Base-by-base conservation (phyloP, 2,888 invertebrate genomes). In the Cataglyphis rosenhaueri region DNA sequence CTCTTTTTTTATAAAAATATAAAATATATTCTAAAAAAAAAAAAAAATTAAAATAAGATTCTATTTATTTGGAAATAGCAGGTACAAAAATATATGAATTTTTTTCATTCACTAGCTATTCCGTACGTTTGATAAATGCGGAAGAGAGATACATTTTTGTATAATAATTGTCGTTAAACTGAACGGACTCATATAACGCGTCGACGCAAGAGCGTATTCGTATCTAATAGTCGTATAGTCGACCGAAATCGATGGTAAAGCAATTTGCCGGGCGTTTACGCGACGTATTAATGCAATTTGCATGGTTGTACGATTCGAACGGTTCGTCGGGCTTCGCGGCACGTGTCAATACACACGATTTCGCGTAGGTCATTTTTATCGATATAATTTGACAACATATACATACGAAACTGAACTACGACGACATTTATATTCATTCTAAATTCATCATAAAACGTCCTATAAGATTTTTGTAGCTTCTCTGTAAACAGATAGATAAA, bases 211-310 rank as follows among this genome's bases (percentile, higher is more conserved):
- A 61, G 55, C 29, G 55, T 74, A 57, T 76, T 81, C 79, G 79
- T 68, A 70, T 84, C 84, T 86, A 86, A 88, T 84, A 84, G 89
- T 75, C 74, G 82, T 73, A 86, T 82, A 74, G 66, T 76, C 86
- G 83, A 86, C 85, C 86, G 86, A 91, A 92, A 92, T 91, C 91
- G 91, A 92, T 91, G 91, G 90, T 90, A 90, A 92, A 92, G 91
- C 92, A 91, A 92, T 92, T 92, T 91, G 88, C 90, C 90, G 88
- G 86, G 85, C 91, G 91, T 91, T 91, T 92, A 92, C 91, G 90
- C 91, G 90, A 91, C 89, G 91, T 91, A 92, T 92, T 92, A 92
- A 92, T 92, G 91, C 92, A 91, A 92, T 92, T 92, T 92, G 92
- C 92, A 91, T 88, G 85, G 85, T 73, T 73, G 55, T 85, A 83